Base-by-base conservation (phyloP, 2,113 vertebrate species). In the Monopterus albus region DNA sequence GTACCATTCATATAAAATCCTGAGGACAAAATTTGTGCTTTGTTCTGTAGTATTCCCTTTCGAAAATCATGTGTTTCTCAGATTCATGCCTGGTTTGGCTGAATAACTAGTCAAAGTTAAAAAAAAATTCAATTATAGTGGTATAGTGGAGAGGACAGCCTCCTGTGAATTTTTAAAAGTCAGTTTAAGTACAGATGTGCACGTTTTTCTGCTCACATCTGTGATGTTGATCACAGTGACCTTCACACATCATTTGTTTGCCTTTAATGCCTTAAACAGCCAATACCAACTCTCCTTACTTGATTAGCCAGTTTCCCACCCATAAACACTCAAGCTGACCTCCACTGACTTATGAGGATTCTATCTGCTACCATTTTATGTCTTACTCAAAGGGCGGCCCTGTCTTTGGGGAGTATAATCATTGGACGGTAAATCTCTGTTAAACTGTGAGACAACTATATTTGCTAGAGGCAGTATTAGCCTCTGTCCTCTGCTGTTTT, bases 351-450 rank as follows among this genome's bases (percentile, higher is more conserved):
- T 82, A 87, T 47, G 72, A 75, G 63, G 20, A 38, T 29, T 84
- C 72, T 26, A 79, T 76, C 69, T 63, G 64, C 21, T 20, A 42
- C 51, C 60, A 62, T 72, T 79, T 73, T 63, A 68, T 79, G 55
- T 69, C 65, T 58, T 67, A 36, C 66, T 86, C 68, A 62, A 42
- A 72, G 50, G 73, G 52, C 59, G 66, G 68, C 40, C n/a, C 15
- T 17, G 33, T 79, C 83, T 53, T 52, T 14, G 13, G 81, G 72
- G 77, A 86, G 38, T 33, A 1, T 49, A 61, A 70, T 89, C 64
- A 79, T 51, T 84, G 80, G 67, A 85, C 26, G 60, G 72, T 84
- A 72, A 84, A 83, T 79, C 77, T 82, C 68, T 83, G 68, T 77
- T 88, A 67, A 83, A 87, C 67, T 61, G 66, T 45, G 58, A 77